Conservation (phyloP, 2,888 invertebrate genomes). For the Neoitamus cyanurus region DNA sequence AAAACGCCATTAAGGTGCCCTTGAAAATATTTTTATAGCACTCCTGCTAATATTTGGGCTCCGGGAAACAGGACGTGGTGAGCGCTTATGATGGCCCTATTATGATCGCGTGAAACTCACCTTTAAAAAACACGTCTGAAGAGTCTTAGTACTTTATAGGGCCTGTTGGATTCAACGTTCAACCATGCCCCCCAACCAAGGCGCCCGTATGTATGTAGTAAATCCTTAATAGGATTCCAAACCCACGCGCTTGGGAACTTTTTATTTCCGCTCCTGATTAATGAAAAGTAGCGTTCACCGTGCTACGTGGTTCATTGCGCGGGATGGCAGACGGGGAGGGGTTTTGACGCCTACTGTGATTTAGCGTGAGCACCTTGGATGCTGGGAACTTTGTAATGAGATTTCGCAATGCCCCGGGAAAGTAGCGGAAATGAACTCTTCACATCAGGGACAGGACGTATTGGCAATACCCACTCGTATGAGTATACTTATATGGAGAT, state of each 20-base stretch:
- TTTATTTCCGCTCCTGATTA: background rate
- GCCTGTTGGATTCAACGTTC: background rate
- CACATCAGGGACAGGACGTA: background rate
- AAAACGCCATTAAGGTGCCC: background rate
- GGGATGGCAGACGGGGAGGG: background rate
- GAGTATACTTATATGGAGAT: background rate
- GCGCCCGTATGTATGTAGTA: background rate
- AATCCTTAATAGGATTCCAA: background rate
- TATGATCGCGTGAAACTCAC: background rate
- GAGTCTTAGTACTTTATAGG: background rate
- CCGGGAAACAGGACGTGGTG: background rate
- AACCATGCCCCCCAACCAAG: no score
- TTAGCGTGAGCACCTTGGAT: background rate
- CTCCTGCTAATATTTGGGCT: background rate
- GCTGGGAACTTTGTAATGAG: background rate
- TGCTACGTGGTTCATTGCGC: background rate
- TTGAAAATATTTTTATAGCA: background rate
- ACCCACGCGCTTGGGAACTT: background rate
- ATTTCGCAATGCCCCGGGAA: background rate
- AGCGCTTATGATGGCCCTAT: background rate
- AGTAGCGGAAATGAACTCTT: background rate
- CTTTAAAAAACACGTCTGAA: background rate
- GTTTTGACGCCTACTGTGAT: background rate
- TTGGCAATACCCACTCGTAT: no score
- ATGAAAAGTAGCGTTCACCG: background rate